Conservation (phyloP, 2,888 invertebrate species). For the Callyntrura guangdongensis region DNA sequence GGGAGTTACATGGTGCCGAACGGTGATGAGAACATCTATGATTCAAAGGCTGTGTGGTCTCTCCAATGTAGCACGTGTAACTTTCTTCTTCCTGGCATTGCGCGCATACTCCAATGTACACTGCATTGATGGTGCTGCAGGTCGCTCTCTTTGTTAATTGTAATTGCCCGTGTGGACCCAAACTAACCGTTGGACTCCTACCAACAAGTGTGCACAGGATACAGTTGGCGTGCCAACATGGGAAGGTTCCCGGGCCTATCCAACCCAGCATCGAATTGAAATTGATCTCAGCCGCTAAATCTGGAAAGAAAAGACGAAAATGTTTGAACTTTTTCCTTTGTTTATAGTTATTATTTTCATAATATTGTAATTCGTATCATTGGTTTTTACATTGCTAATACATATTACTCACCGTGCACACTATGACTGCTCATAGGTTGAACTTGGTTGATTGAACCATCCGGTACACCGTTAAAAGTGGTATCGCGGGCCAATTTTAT, state of each 20-base stretch:
- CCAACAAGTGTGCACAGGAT: constrained; percentile 21
- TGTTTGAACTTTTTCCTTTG: not conserved
- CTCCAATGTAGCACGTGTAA: constrained; percentile 44
- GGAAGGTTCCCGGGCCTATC: constrained; percentile 42
- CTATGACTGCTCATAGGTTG: not conserved
- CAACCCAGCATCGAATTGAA: constrained; percentile 37
- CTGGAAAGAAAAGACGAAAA: constrained; percentile 26
- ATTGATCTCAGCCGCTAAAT: constrained; percentile 23
- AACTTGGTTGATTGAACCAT: constrained; percentile 1
- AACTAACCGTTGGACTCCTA: constrained; percentile 31
- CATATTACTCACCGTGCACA: constrained; percentile 23
- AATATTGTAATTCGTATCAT: no score
- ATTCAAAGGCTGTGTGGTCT: not conserved
- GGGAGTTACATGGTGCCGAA: not conserved
- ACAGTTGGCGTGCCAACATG: not conserved
- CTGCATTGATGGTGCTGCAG: constrained; percentile 28
- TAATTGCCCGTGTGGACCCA: constrained; percentile 36
- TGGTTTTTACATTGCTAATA: not conserved
- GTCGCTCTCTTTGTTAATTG: constrained; percentile 54
- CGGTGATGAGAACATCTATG: not conserved
- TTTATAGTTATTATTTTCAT: not conserved
- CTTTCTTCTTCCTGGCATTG: constrained; percentile 28
- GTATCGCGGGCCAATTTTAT: constrained; percentile 22
- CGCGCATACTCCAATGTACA: constrained; percentile 24
- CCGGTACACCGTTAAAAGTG: constrained; percentile 28